Evolutionary conservation across 92 coral and sea anemone species (phyloP), one percentile per base, ranked within the genome.

Genomic region (Palythoa caribaeorum): DNA sequence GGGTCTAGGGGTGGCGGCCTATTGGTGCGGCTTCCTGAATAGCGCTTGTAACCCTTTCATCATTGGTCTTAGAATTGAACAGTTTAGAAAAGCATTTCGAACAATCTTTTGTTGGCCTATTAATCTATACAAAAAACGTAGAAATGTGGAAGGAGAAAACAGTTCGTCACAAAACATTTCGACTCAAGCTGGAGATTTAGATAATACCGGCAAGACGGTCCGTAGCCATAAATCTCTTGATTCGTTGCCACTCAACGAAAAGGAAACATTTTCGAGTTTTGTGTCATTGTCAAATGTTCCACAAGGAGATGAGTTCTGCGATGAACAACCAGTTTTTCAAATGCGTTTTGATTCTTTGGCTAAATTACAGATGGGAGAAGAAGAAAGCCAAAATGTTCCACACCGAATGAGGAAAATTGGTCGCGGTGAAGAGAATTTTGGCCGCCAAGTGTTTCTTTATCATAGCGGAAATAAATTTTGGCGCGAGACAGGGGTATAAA

Each of bases 1-100:
- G 28, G 28, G 28, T 28, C 28, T 28, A 28, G 28, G 28, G 28
- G 28, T 28, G 28, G 28, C 28, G 28, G 28, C 28, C 28, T 28
- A 28, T 28, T 28, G 28, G 28, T 28, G 28, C 28, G 28, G 98
- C 2, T 95, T 91, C 69, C 87, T 95, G 9, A 93, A 95, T 62
- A 91, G 94, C 37, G 88, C 96, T 39, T 91, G 95, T 51, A 95
- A 95, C 80, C 98, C 98, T 38, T 95, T 93, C 20, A 91, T 95
- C 55, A 89, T 95, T 48, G 98, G 98, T 50, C 79, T 95, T 9
- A 95, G 96, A 73, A 93, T 87, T 62, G 94, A 92, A 28, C 89
- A 77, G 66, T 95, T 93, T 89, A 85, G 86, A 53, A 78, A 78
- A 28, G 96, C 87, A 10, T 93, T 95, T 74, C 35, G 20, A 8